Evolutionary conservation across 2,113 vertebrate species (phyloP), one percentile per base, ranked within the genome.

Genomic region (human): DNA sequence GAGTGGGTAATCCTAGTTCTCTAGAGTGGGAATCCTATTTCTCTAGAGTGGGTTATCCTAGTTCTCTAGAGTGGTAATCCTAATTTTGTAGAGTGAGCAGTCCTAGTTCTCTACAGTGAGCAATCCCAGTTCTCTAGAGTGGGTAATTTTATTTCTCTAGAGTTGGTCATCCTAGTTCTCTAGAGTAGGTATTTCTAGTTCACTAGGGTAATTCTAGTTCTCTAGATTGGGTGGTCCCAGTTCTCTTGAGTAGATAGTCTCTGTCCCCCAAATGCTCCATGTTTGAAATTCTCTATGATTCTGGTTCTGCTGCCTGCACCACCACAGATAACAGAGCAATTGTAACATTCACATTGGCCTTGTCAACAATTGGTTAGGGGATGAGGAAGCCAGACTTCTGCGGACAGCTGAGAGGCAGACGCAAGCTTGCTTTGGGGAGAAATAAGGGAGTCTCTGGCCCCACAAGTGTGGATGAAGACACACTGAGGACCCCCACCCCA

Each of bases 401-500:
- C 1, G n/a, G 40, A n/a, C 23, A 59, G 11, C 5, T 4, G 43
- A 38, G 48, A 68, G 18, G 8, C 20, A 20, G 14, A 4, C 35
- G 55, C 6, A 9, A 6, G 4, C 35, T 27, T 11, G 27, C 38
- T 35, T 64, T 10, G 2, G 1, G 38, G 23, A 18, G 14, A 43
- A 10, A n/a, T 38, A 55, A 12, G 38, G 5, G 32, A 1, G 6
- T 48, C 13, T 32, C 68, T 4, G 64, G 11, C 35, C 68, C 23
- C 52, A 6, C 0, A 0, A 0, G 1, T 11, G 8, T 70, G 59
- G 6, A 6, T 4, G 4, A 68, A 30, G 35, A 73, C 17, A 4
- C 2, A 1, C 59, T 32, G 10, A 16, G 10, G 27, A 7, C 14
- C 0, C 0, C 17, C 38, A 12, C 35, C 20, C 17, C 5, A 17